Evolutionary conservation across 2,888 invertebrate species (phyloP), one percentile per base, ranked within the genome.

Genomic region (Drosophila macrospina): DNA sequence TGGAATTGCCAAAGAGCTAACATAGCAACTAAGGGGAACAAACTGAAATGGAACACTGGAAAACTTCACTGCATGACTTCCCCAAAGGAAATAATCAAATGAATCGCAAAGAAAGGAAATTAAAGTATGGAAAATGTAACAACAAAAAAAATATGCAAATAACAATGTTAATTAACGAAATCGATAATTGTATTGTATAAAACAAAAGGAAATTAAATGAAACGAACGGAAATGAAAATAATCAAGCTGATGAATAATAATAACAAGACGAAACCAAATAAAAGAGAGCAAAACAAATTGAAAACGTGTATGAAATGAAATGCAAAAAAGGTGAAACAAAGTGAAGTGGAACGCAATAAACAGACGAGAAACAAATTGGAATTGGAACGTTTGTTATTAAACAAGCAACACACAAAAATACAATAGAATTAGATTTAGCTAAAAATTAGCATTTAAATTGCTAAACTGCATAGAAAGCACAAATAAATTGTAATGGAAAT

Each of bases 361-460:
- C 7, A 10, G 30, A 32, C 7, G 30, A 44, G 6, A 8, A 37
- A 37, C 36, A 37, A 8, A 37, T 0, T 8, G 4, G 0, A 37
- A 13, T 13, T 2, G 37, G 20, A 20, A 20, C 20, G 20, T 20
- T 20, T 20, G 20, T 3, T 15, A 1, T 37, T 4, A 5, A 37
- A 15, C 13, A 37, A 37, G 15, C 37, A 15, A 8, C 15, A 2
- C 7, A 2, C 0, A 4, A 37, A 26, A 48, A 32, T 20, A 8
- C 5, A 48, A 48, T 26, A 15, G 13, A 15, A 37, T 10, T 37
- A 7, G 15, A n/a, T 51, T 37, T 11, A 0, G 4, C 15, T 10
- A 16, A 8, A 32, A 36, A 34, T 34, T 41, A 7, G 10, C 42
- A 62, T 47, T 41, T 45, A 39, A 47, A 48, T 63, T 63, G 62